Percentiles rank a stretch among this genome's conserved stretches.
phyloP scores from a whole-genome alignment of 2,888 invertebrate genomes.

The Siphonodentalium dalli region DNA sequence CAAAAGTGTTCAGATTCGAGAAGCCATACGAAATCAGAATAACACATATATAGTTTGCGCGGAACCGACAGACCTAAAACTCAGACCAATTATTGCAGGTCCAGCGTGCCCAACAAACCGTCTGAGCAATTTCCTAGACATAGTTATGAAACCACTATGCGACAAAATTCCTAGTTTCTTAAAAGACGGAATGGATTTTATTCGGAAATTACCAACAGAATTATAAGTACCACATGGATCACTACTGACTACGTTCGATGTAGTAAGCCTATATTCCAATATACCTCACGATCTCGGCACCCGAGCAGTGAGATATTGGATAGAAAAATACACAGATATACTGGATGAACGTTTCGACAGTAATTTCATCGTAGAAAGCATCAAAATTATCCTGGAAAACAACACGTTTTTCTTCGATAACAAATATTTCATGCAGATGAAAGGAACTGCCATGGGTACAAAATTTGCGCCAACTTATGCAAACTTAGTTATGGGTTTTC shows the following conservation, averaged over 20 bases:
- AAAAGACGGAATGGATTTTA: slow-evolving; percentile 4
- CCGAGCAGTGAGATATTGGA: slow-evolving; percentile 9
- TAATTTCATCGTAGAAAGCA: slow-evolving; percentile 13
- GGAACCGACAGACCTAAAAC: too few relatives aligned
- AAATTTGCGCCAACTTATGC: slow-evolving; percentile 14
- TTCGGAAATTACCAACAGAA: too few relatives aligned
- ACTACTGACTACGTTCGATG: slow-evolving; percentile 9
- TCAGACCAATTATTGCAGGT: too few relatives aligned
- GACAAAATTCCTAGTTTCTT: neutral
- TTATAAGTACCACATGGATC: neutral
- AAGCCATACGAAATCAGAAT: too few relatives aligned
- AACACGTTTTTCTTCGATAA: slow-evolving; percentile 15
- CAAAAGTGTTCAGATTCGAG: too few relatives aligned
- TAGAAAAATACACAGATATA: neutral
- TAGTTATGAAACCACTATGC: neutral
- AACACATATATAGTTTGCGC: too few relatives aligned
- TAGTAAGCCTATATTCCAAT: slow-evolving; percentile 6
- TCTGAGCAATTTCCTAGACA: neutral
- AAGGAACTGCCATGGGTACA: slow-evolving; percentile 22
- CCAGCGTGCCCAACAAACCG: too few relatives aligned
- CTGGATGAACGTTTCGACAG: slow-evolving; percentile 4
- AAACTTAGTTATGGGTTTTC: slow-evolving; percentile 13
- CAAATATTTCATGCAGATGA: slow-evolving; percentile 12
- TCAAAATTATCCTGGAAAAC: slow-evolving; percentile 9
- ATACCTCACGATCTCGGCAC: slow-evolving; percentile 11